Base-by-base conservation (phyloP, 2,888 invertebrate species). In the Elmis aenea region DNA sequence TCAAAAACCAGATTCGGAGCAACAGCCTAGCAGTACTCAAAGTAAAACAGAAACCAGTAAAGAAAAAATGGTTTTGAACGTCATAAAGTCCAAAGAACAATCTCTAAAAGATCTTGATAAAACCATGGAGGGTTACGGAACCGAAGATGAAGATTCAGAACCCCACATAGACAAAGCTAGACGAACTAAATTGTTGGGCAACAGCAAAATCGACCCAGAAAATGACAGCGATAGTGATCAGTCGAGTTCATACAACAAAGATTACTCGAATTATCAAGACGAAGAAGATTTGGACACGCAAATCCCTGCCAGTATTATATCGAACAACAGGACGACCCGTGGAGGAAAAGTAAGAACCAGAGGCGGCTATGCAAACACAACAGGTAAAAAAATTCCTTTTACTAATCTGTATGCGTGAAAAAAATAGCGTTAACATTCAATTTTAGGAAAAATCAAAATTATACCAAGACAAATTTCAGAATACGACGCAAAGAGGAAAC, bases 81-180 rank as follows among this genome's bases (percentile, higher is more conserved):
- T 28, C 18, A 29, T 26, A 13, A 25, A 9, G 2, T 20, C 5
- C 8, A n/a, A n/a, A n/a, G n/a, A n/a, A n/a, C n/a, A n/a, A n/a
- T n/a, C n/a, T n/a, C n/a, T n/a, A n/a, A n/a, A n/a, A n/a, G n/a
- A n/a, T n/a, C 14, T 29, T 6, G 26, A 48, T 25, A 46, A 45
- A 20, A 46, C 45, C 5, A 56, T 57, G 53, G 58, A 55, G 41
- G 61, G 59, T 24, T 61, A 62, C 38, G 61, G 60, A 26, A 59
- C 61, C 4, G 63, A 61, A 34, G 61, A 62, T 33, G 59, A 62
- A 10, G 49, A 46, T 9, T 39, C 24, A 37, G 22, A 46, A 33
- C 13, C 13, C 14, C 6, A 13, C 14, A 9, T 16, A 11, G 13
- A 20, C n/a, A 5, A 24, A 24, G 1, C 13, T n/a, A n/a, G n/a